Evolutionary conservation across 2,797 vertebrate species (phyloP), one percentile per base, ranked within the genome.

Genomic region (Dipus sagitta): DNA sequence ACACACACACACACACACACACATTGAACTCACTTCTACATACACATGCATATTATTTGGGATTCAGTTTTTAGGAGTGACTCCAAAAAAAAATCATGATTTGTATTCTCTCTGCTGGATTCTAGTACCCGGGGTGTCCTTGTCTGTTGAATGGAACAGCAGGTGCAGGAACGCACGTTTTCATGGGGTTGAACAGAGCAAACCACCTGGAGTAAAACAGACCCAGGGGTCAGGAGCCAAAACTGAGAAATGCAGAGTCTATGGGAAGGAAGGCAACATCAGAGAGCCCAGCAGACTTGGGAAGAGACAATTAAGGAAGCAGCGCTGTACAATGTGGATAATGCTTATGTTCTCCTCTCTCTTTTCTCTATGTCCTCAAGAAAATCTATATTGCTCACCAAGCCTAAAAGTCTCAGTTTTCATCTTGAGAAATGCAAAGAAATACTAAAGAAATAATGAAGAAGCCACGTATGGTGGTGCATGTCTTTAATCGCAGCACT

Each of bases 11-110:
- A 58, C 20, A 23, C 30, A 26, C 32, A 26, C 32, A 34, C 58
- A 64, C 80, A 70, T 54, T 80, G 82, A 90, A 75, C 78, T 87
- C 3, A 70, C 67, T 58, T 86, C 70, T 88, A 85, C n/a, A 75
- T 6, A 62, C 62, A 79, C 20, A 42, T 32, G n/a, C 10, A 52
- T 92, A 72, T 88, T 54, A 68, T 74, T 64, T 24, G 64, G 52
- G 17, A 38, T 52, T 94, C 30, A 79, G 52, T 68, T 92, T 96
- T 85, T 65, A 32, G 34, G 65, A 75, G 6, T 91, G 60, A 91
- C 26, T 87, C 67, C 62, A 65, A 64, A 87, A 9, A 34, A 70
- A 58, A 58, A 58, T 17, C 54, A 17, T 84, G 26, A 71, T 84
- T 80, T 92, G 58, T 24, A 81, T 65, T 94, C 42, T 84, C 32